Percentiles rank a stretch among this genome's conserved stretches.
Evolutionary conservation across 2,797 vertebrate species (phyloP).

Genomic region (Peromyscus eremicus): DNA sequence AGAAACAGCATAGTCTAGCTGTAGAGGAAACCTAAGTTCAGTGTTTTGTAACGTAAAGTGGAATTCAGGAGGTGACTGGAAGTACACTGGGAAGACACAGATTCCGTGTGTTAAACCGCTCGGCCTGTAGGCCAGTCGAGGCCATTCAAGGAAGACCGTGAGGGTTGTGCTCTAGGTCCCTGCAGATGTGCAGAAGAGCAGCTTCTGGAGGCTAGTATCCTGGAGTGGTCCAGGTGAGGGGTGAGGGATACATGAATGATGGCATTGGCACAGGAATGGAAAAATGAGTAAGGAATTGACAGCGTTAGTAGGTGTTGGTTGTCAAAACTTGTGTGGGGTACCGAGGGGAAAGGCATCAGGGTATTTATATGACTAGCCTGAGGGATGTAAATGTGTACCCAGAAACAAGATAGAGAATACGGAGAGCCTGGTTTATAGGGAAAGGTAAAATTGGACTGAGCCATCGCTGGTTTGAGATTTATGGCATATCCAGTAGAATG

Average conservation of each 20-base stretch:
- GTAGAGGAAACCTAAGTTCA: background rate
- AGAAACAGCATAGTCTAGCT: background rate
- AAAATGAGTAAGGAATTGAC: background rate
- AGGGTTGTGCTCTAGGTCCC: background rate
- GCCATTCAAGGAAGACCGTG: slow-evolving; percentile 11
- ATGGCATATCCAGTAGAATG: background rate
- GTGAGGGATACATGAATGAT: background rate
- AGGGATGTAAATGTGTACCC: background rate
- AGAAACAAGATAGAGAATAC: background rate
- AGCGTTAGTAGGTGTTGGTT: background rate
- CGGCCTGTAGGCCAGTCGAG: background rate
- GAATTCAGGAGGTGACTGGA: background rate
- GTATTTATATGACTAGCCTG: slow-evolving; percentile 24
- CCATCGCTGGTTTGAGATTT: slow-evolving; percentile 3
- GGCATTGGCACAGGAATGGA: background rate
- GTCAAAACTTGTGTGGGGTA: background rate
- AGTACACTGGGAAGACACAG: background rate
- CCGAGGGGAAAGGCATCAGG: background rate
- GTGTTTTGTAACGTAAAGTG: slow-evolving; percentile 29
- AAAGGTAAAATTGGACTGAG: background rate
- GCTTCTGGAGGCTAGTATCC: background rate
- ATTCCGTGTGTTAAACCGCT: background rate
- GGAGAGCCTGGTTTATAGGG: background rate
- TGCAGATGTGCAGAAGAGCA: background rate
- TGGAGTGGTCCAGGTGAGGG: background rate